Percentiles rank a stretch among this genome's conserved stretches.
Conservation (phyloP, 2,113 vertebrate species). For the Anthoscopus minutus region DNA sequence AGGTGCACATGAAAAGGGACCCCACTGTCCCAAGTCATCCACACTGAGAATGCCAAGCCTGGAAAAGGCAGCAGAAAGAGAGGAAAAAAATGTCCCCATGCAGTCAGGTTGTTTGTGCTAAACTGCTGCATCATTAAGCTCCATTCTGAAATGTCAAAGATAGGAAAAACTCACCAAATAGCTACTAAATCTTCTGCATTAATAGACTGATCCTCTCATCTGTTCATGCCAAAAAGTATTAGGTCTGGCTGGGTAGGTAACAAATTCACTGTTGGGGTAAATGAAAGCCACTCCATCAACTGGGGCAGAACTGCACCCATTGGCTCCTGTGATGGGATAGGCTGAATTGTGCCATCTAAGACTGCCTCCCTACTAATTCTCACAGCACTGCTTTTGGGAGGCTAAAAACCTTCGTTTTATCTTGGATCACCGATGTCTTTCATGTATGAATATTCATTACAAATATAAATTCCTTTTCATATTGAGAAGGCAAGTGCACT, state of each 20-base stretch:
- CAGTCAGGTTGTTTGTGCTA: slow-evolving; percentile 1
- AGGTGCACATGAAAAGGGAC: slow-evolving; percentile 26
- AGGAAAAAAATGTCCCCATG: not conserved
- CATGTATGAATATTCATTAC: slow-evolving; percentile 31
- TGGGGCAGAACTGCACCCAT: not conserved
- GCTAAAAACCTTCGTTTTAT: not conserved
- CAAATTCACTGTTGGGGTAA: slow-evolving; percentile 51
- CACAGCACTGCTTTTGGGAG: not conserved
- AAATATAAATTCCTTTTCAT: slow-evolving; percentile 4
- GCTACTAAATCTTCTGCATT: slow-evolving; percentile 52
- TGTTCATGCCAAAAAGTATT: slow-evolving; percentile 18
- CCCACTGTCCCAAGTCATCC: not conserved
- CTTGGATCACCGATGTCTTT: not conserved
- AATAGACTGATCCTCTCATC: slow-evolving; percentile 24
- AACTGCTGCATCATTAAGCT: slow-evolving; percentile 48
- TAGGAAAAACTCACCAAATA: slow-evolving; percentile 29
- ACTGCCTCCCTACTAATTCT: not conserved
- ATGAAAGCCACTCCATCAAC: slow-evolving; percentile 35
- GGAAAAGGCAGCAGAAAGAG: not conserved
- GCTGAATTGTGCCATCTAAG: not conserved
- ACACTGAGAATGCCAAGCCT: not conserved
- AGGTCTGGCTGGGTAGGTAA: slow-evolving; percentile 26
- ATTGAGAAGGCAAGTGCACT: not conserved
- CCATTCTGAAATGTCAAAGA: slow-evolving; percentile 45
- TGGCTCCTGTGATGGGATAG: not conserved